Evolutionary conservation across 2,888 invertebrate species (phyloP), one percentile per base, ranked within the genome.

Genomic region (Clanis bilineata): DNA sequence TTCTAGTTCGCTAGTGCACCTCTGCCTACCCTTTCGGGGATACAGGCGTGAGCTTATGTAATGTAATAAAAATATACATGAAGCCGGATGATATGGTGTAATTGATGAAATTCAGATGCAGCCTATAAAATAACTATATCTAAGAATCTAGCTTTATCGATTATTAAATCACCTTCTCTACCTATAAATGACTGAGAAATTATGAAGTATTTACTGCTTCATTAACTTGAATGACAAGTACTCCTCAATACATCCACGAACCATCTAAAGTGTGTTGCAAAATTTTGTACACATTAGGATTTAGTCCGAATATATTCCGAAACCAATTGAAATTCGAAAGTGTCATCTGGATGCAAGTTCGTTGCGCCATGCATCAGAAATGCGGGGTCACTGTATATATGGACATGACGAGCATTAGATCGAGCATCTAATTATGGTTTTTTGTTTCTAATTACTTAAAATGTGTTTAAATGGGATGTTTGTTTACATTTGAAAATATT

Each of bases 261-360:
- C 15, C 39, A 41, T 41, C 3, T 15, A 41, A 15, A 41, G 18
- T 6, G 12, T 36, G 9, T 41, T 41, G 18, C 41, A 18, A 18
- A 15, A 41, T 38, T 41, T 1, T 18, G 18, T 2, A 41, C 25
- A 47, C 47, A 51, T 51, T 51, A 32, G 32, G 51, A 51, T 28
- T 32, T 51, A 51, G 18, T 18, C 51, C n/a, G 18, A 45, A 23
- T 45, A 45, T 32, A 51, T 51, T 51, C 51, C 28, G 41, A 18
- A 28, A 64, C 60, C 60, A 61, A 28, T 57, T 56, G 41, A 64
- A 63, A 65, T 64, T 63, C 41, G 47, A 32, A 43, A 55, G 59
- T 64, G 67, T 64, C 43, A 57, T 6, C 6, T 57, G 58, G 58
- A 57, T 55, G 54, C 57, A 54, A 18, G 51, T 32, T 25, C n/a